Conservation (phyloP, 2,888 invertebrate genomes). For the Drosophila melanosoma region DNA sequence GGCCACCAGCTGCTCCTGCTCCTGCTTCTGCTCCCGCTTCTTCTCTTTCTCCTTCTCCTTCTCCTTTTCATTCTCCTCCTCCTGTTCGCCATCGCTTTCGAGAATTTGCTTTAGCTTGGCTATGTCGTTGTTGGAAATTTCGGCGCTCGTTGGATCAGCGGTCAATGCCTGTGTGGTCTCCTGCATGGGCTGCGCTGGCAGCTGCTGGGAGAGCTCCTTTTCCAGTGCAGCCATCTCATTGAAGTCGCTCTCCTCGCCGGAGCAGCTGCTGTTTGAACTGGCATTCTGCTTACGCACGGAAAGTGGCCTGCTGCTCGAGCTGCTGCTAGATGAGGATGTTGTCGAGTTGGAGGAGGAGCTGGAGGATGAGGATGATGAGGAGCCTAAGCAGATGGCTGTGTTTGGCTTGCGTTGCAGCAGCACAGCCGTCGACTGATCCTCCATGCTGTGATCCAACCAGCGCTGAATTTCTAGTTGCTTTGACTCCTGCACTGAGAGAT, state of each 20-base stretch:
- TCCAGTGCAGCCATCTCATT: slow-evolving; percentile 80
- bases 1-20: slow-evolving; percentile 5
- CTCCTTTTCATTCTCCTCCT: slow-evolving; percentile 9
- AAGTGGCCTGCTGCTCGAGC: slow-evolving; percentile 26
- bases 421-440: slow-evolving; percentile 7
- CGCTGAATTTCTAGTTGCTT: slow-evolving; percentile 61
- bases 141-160: not conserved
- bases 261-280: slow-evolving; percentile 48
- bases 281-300: slow-evolving; percentile 2
- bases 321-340: slow-evolving; percentile 45
- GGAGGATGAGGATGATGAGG: slow-evolving; percentile 26
- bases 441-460: slow-evolving; percentile 55
- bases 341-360: slow-evolving; percentile 34
- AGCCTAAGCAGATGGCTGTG: slow-evolving; percentile 14
- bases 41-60: not conserved
- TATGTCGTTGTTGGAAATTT: slow-evolving; percentile 69
- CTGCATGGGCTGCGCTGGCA: slow-evolving; percentile 1
- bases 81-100: slow-evolving; percentile 73
- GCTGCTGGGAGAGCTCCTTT: slow-evolving; percentile 74
- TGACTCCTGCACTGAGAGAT: slow-evolving; percentile 1
- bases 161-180: slow-evolving; percentile 8
- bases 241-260: slow-evolving; percentile 69
- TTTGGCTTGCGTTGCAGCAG: not conserved
- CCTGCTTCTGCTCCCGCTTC: not conserved
- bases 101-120: slow-evolving; percentile 81